Base-by-base conservation (phyloP, 2,113 vertebrate genomes). In the Rhipidura dahli region DNA sequence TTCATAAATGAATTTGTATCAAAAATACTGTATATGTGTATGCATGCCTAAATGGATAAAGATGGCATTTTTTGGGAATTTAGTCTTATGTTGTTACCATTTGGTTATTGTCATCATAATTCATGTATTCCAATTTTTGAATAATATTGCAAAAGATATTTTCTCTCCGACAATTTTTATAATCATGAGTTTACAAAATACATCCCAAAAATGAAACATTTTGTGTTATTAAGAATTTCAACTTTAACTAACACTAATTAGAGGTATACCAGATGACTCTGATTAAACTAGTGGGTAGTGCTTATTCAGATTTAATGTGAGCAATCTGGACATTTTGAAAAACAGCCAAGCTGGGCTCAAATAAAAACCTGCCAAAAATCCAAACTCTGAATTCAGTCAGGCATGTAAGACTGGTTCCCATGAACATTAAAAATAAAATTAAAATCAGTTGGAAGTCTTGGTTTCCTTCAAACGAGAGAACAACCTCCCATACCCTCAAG, bases 351-450 rank as follows among this genome's bases (percentile, higher is more conserved):
- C 90, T 90, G 90, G 95, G 95, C 59, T 45, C 94, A 98, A 97
- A 98, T 96, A 97, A 97, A 98, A 97, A 98, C 84, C 96, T 98
- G 94, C 96, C 96, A 98, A 97, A 97, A 97, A 96, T 93, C 80
- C 91, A 89, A 97, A 97, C 73, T 93, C 96, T 89, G 92, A 97
- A 93, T 97, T 97, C 96, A 98, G 81, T 65, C 96, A 97, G 94
- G 95, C 85, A 49, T 97, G 96, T 72, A 93, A 96, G 85, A 94
- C 94, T 96, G 96, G 95, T 97, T 97, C 96, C 95, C 96, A 97
- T 96, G 96, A 97, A 98, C 95, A 95, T 89, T 97, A 94, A 97
- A 97, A 97, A 93, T 97, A 98, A 97, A 98, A 96, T 96, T 96
- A 97, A 98, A 98, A 97, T 96, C 96, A 97, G 92, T 96, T 94